Percentiles rank a stretch among this genome's conserved stretches.
phyloP scores from a whole-genome alignment of 2,888 invertebrate genomes.

The Nephrotoma appendiculata region DNA sequence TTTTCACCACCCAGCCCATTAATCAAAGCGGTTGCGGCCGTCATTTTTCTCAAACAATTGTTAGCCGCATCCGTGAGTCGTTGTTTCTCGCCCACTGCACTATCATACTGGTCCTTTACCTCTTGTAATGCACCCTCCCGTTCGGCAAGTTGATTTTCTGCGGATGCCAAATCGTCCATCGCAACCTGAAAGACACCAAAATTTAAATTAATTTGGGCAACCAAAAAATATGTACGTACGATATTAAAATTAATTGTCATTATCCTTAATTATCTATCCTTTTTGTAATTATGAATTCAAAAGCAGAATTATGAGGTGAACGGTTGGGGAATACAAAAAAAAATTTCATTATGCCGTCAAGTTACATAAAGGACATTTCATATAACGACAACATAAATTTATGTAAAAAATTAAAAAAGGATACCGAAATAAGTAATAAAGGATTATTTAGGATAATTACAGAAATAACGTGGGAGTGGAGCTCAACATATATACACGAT shows the following conservation, averaged over 20 bases:
- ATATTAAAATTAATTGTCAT: background rate
- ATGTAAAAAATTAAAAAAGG: background rate
- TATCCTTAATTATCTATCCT: background rate
- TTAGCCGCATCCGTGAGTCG: slow-evolving; percentile 85
- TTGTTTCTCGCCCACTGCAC: slow-evolving; percentile 86
- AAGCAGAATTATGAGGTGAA: background rate
- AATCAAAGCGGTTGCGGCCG: slow-evolving; percentile 86
- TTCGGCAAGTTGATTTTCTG: slow-evolving; percentile 79
- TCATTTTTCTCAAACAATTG: slow-evolving; percentile 84
- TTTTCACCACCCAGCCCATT: slow-evolving; percentile 90
- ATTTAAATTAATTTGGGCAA: background rate
- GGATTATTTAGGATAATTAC: background rate
- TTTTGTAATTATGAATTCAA: background rate
- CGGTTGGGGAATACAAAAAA: background rate
- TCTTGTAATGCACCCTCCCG: slow-evolving; percentile 77
- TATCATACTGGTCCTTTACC: slow-evolving; percentile 86
- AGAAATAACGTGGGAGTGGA: background rate
- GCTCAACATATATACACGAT: background rate
- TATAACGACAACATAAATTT: background rate
- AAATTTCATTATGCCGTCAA: background rate
- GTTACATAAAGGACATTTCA: background rate
- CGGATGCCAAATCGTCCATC: slow-evolving; percentile 75
- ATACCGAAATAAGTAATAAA: background rate
- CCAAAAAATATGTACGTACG: too few relatives aligned
- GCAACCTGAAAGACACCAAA: slow-evolving; percentile 43